Conservation (phyloP, 2,888 invertebrate genomes). For the Neria commutata region DNA sequence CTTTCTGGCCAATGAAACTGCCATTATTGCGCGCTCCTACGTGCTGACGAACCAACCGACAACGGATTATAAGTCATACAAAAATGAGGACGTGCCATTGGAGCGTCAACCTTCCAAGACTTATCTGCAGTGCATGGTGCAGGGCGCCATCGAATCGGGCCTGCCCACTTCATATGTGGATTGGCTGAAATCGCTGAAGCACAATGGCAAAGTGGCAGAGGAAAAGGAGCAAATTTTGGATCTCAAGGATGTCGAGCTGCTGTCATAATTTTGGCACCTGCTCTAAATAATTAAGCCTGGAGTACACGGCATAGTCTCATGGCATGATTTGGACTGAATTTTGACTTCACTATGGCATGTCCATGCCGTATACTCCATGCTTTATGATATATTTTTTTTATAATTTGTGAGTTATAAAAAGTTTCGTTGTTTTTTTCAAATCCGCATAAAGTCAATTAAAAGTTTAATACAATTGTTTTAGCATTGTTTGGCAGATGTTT, state of each 20-base stretch:
- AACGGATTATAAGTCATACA: constrained; percentile 47
- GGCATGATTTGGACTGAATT: too few relatives aligned
- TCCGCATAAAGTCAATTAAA: too few relatives aligned
- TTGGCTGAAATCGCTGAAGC: constrained; percentile 70
- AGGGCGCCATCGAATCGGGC: constrained; percentile 59
- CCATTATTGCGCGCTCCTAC: constrained; percentile 72
- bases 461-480: too few relatives aligned
- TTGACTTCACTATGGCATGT: too few relatives aligned
- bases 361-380: too few relatives aligned
- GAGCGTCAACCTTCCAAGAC: constrained; percentile 77
- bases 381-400: too few relatives aligned
- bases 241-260: constrained; percentile 45
- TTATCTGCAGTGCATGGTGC: constrained; percentile 65
- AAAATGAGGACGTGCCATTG: constrained; percentile 63
- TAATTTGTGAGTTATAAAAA: too few relatives aligned
- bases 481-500: too few relatives aligned
- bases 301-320: too few relatives aligned
- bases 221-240: constrained; percentile 57
- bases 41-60: constrained; percentile 70
- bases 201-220: constrained; percentile 73
- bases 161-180: constrained; percentile 77
- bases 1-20: constrained; percentile 62
- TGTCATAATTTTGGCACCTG: too few relatives aligned
- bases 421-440: too few relatives aligned
- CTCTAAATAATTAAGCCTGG: too few relatives aligned